Evolutionary conservation across 1,140 invertebrate species (phyloP).

Genomic region (Drosophila fuyamai): DNA sequence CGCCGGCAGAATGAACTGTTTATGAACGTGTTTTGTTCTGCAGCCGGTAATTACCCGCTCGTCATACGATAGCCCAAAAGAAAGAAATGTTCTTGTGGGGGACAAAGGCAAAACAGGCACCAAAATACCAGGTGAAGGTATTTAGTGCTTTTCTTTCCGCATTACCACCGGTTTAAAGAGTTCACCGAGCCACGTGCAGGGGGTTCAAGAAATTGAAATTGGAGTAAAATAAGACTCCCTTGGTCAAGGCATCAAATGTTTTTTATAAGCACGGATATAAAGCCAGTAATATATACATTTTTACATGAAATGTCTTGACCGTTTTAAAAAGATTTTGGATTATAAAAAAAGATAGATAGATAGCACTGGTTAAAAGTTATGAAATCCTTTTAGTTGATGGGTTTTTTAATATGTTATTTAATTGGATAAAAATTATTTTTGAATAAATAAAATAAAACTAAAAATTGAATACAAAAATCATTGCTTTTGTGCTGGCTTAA

Average conservation of each 20-base stretch:
- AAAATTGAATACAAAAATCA: too few relatives aligned
- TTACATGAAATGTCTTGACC: too few relatives aligned
- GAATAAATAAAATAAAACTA: too few relatives aligned
- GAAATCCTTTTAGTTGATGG: too few relatives aligned
- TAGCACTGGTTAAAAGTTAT: too few relatives aligned
- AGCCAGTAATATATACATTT: too few relatives aligned
- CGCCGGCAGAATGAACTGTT: conserved; percentile 48
- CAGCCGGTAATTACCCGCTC: conserved; percentile 66
- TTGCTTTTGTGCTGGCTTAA: too few relatives aligned
- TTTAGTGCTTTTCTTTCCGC: conserved; percentile 4
- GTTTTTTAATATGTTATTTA: too few relatives aligned
- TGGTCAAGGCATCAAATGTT: neutral
- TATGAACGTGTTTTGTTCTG: conserved; percentile 63
- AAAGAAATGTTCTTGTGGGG: conserved; percentile 27
- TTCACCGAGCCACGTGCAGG: conserved; percentile 1
- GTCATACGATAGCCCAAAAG: conserved; percentile 53
- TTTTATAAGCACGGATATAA: neutral
- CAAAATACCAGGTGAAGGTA: conserved; percentile 1
- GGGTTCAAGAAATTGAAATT: neutral
- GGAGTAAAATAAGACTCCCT: neutral
- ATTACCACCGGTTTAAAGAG: conserved; percentile 11
- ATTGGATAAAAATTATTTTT: too few relatives aligned
- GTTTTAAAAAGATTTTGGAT: too few relatives aligned
- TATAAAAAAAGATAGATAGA: too few relatives aligned
- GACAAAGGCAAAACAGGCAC: conserved; percentile 16